Base-by-base conservation (phyloP, 2,888 invertebrate species). In the Sthenelais limicola region DNA sequence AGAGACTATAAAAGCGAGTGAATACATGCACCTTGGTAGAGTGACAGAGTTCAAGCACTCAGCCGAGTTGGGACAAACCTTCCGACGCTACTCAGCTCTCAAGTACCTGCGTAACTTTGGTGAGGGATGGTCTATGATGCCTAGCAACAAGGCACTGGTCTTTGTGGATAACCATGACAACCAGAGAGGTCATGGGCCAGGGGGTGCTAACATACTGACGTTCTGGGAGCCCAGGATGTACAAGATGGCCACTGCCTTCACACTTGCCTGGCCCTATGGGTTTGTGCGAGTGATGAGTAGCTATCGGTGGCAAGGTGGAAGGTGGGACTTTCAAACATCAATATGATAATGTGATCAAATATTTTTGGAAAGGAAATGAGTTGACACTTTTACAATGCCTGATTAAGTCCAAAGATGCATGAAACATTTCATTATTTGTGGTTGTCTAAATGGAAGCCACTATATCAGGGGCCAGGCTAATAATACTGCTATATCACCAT, bases 161-260 rank as follows among this genome's bases (percentile, higher is more conserved):
- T 95, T 95, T 83, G 91, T 95, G 71, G 95, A 95, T 82, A 96
- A 96, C 87, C 96, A 96, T 82, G 96, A 96, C 84, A 94, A 93
- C 82, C 95, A 95, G 85, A 90, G 96, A 80, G 81, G 79, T 9
- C 80, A 80, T 68, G 80, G 80, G 18, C 71, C 68, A 3, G 74
- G 76, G 24, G 73, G 73, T 3, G 52, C 33, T 21, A 77, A 76
- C 32, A 74, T 78, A 35, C 54, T 79, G 7, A 79, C 79, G 49
- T 73, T 71, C 73, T 72, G 70, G 28, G 74, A 77, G 26, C 26
- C 73, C 1, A 33, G 62, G 26, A 33, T 47, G 49, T 79, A 79
- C 69, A 75, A 76, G 49, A 62, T 76, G 62, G 77, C 76, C 7
- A 73, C 62, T 9, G 77, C 74, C 47, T 80, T 80, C 68, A 74